Evolutionary conservation across 2,797 vertebrate species (phyloP), one percentile per base, ranked within the genome.

Genomic region (Syndactyla subalaris): DNA sequence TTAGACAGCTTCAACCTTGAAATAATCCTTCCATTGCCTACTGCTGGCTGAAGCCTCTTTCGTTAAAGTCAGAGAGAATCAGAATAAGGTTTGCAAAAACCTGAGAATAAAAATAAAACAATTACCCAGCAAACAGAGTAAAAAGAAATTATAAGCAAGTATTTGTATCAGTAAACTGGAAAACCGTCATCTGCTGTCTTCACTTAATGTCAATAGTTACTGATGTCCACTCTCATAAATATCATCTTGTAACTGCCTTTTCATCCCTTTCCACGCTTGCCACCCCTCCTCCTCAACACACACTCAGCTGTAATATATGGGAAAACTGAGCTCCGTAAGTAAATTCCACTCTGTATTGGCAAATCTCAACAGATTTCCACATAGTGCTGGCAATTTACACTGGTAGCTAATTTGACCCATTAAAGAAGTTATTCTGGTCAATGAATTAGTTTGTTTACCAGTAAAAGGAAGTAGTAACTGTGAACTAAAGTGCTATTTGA

Each of bases 141-240:
- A 96, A 94, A 90, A 92, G 32, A 93, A 76, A 88, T 49, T 63
- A 68, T 68, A 88, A 94, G 92, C 73, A 78, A 91, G 65, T 78
- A 89, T 93, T 93, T 92, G 76, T 96, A 95, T 93, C 93, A 68
- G 93, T 93, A 95, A 96, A 94, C 71, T 76, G 52, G 88, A 85
- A 89, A 90, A 96, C 23, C 79, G 86, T 96, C 48, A 90, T 92
- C 93, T 96, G 95, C 80, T 96, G 66, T 63, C 85, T 94, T 88
- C 45, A 48, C 51, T 96, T 95, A 96, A 94, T 74, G 76, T 95
- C 95, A 95, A 27, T 77, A 88, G 82, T 90, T 93, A 49, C 88
- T 90, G 76, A 93, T 82, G 95, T 96, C 92, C 43, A 63, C 55
- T 90, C 66, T 51, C 77, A 86, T 90, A 85, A 93, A 70, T 86